Percentiles rank a stretch among this genome's conserved stretches.
Evolutionary conservation across 2,797 vertebrate genomes (phyloP).

Genomic region (Furcifer pardalis): DNA sequence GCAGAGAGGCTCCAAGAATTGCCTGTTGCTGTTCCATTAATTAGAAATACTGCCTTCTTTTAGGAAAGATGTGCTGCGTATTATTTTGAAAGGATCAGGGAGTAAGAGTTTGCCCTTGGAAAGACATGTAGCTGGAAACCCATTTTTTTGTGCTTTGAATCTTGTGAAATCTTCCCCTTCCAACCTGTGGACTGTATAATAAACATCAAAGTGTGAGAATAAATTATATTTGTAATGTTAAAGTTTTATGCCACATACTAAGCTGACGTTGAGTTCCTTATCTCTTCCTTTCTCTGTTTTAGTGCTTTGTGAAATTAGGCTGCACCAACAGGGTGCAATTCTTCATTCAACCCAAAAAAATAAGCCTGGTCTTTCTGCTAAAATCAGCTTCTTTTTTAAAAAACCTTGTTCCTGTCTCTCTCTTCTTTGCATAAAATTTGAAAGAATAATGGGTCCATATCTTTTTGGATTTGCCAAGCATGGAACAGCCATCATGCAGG

Average conservation of each 20-base stretch:
- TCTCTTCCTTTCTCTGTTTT: constrained; percentile 76
- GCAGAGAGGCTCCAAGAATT: constrained; percentile 18
- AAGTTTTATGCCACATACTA: constrained; percentile 73
- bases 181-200: constrained; percentile 71
- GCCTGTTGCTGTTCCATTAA: constrained; percentile 51
- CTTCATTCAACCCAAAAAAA: constrained; percentile 42
- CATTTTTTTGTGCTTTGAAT: constrained; percentile 68
- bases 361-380: constrained; percentile 54
- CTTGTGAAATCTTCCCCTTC: constrained; percentile 71
- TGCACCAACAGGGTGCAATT: constrained; percentile 59
- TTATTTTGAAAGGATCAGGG: constrained; percentile 68
- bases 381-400: constrained; percentile 69
- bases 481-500: no score
- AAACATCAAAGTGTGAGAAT: constrained; percentile 71
- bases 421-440: constrained; percentile 61
- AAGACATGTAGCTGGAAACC: constrained; percentile 66
- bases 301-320: constrained; percentile 70
- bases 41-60: constrained; percentile 67
- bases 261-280: constrained; percentile 68
- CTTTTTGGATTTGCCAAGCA: no score
- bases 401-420: constrained; percentile 33
- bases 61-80: constrained; percentile 65
- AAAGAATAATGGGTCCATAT: constrained; percentile 28
- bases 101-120: constrained; percentile 69
- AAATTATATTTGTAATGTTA: constrained; percentile 78